These are phyloP conservation scores for Lasioglossum baleicum DNA, from an alignment of 1,140 invertebrate species.

Conservation along the genomic window DNA sequence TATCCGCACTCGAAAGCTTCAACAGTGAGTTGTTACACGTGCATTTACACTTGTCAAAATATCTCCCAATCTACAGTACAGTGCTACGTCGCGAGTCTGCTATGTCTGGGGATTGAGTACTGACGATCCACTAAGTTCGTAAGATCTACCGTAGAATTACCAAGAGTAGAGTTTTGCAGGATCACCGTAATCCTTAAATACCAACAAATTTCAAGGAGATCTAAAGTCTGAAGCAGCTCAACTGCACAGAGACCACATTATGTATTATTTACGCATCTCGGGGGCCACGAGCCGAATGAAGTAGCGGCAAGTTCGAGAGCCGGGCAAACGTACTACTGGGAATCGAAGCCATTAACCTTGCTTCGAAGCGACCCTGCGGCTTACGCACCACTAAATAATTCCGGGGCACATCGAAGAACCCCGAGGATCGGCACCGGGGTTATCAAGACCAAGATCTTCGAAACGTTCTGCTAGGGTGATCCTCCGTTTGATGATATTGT, in stretches of 20 bases:
- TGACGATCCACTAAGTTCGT: too few species aligned
- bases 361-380: conserved; percentile 45
- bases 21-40: too few species aligned
- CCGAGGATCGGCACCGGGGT: conserved; percentile 44
- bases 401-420: conserved; percentile 51
- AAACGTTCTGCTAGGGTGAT: conserved; percentile 53
- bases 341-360: conserved; percentile 67
- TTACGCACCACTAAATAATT: conserved; percentile 68
- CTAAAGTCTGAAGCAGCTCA: conserved; percentile 27
- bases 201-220: conserved; percentile 24
- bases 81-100: too few species aligned
- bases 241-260: conserved; percentile 26
- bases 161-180: too few species aligned
- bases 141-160: too few species aligned
- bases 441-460: conserved; percentile 58
- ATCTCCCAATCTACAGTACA: too few species aligned
- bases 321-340: conserved; percentile 47
- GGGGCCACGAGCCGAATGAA: conserved; percentile 44
- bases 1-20: too few species aligned
- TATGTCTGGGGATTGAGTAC: too few species aligned
- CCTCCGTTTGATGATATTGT: conserved; percentile 55
- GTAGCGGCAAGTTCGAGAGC: conserved; percentile 48
- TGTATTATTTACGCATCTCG: conserved; percentile 39
- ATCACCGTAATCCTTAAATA: too few species aligned
- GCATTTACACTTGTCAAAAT: too few species aligned